These are phyloP conservation scores for Ophthalmolycus amberensis DNA, from an alignment of 2,113 vertebrate species.

Conservation along the genomic window DNA sequence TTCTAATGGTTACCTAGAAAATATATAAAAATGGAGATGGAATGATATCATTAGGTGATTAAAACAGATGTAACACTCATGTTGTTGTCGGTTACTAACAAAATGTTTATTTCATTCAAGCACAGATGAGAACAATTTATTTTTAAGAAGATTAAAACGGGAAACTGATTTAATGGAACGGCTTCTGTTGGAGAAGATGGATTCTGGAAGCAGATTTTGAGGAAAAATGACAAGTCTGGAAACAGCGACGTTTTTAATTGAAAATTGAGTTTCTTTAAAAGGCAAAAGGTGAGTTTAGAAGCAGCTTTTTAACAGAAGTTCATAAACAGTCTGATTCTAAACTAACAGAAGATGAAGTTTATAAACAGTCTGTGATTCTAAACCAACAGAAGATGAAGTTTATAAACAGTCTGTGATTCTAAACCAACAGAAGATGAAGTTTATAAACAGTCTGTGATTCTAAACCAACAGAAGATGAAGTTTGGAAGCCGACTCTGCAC, in stretches of 20 bases:
- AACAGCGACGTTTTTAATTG: background rate
- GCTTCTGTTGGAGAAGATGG: background rate
- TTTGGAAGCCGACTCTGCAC: conserved; percentile 85
- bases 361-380: conserved; percentile 77
- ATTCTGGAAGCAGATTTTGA: background rate
- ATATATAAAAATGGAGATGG: no score
- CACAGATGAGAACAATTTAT: no score
- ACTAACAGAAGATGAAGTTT: conserved; percentile 85
- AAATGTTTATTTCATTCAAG: no score
- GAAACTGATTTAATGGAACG: no score
- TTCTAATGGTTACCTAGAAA: no score
- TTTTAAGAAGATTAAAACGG: no score
- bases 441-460: background rate
- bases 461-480: conserved; percentile 83
- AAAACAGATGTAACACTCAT: no score
- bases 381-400: conserved; percentile 54
- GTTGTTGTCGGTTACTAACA: no score
- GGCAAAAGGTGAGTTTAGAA: no score
- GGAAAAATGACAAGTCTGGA: background rate
- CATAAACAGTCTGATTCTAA: background rate
- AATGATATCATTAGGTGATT: no score
- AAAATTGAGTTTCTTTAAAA: no score
- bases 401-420: background rate
- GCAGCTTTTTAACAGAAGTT: background rate
- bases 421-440: background rate